Conservation (phyloP, 2,113 vertebrate genomes). For the Aegotheles bennettii region DNA sequence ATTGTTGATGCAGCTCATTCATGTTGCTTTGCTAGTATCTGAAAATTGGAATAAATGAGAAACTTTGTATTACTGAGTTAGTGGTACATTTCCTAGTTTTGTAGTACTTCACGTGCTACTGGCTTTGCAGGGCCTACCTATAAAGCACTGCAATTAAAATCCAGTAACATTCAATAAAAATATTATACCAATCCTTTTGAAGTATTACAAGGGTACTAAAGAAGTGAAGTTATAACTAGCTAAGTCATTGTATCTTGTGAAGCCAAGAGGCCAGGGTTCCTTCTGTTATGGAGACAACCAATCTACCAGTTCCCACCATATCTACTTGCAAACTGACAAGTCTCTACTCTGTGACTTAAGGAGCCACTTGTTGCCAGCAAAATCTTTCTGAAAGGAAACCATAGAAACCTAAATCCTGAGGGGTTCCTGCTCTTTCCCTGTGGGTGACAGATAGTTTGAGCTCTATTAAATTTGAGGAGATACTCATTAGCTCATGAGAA, state of each 20-base stretch:
- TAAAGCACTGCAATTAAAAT: background rate
- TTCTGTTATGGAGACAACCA: background rate
- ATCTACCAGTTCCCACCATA: background rate
- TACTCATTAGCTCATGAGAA: background rate
- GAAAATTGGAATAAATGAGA: background rate
- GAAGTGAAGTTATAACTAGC: background rate
- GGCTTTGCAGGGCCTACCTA: background rate
- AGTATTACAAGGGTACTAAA: background rate
- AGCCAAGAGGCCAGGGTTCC: background rate
- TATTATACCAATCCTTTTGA: background rate
- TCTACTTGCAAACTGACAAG: accelerated
- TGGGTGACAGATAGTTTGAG: background rate
- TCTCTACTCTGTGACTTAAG: background rate
- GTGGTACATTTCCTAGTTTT: background rate
- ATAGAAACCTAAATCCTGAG: background rate
- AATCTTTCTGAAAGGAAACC: background rate
- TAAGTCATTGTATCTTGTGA: background rate
- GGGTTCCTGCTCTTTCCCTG: background rate
- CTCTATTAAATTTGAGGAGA: background rate
- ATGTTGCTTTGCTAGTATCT: background rate
- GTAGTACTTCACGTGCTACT: background rate
- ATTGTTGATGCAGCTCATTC: background rate
- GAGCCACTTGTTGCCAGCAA: conserved; percentile 20
- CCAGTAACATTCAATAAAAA: background rate
- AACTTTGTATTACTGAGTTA: background rate